Percentiles rank a stretch among this genome's conserved stretches.
phyloP scores from a whole-genome alignment of 2,888 invertebrate genomes.

The Drosophila rellima region DNA sequence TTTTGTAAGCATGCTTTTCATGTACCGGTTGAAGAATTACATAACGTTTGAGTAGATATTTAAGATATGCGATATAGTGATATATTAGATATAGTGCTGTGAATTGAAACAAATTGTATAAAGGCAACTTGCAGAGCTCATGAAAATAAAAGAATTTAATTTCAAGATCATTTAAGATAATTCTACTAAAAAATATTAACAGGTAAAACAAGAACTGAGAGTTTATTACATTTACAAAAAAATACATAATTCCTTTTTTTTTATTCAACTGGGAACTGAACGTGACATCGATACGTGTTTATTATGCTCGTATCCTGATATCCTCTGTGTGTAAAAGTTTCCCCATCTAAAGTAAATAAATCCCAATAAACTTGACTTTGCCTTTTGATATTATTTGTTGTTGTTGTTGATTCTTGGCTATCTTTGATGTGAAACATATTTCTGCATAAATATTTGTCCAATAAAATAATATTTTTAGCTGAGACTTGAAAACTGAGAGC shows the following conservation, averaged over 20 bases:
- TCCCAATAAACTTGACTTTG: conserved; percentile 39
- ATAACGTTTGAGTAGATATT: neutral
- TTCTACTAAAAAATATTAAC: neutral
- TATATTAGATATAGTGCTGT: no score
- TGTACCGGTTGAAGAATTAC: neutral
- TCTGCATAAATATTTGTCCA: conserved; percentile 40
- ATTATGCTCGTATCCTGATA: conserved; percentile 46
- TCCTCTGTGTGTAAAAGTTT: conserved; percentile 3
- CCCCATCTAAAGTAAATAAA: conserved; percentile 29
- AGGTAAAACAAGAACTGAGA: no score
- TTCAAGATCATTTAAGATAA: neutral
- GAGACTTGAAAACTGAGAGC: conserved; percentile 7
- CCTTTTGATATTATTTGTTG: conserved; percentile 7
- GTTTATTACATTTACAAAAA: neutral
- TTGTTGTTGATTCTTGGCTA: conserved; percentile 25
- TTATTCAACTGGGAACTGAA: conserved; percentile 11
- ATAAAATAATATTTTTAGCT: conserved; percentile 28
- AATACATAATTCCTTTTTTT: conserved; percentile 4
- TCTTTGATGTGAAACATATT: conserved; percentile 31
- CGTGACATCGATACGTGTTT: conserved; percentile 33
- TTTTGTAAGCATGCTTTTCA: neutral
- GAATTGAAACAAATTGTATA: neutral
- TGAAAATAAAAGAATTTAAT: neutral
- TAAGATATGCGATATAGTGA: no score
- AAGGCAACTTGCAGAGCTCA: neutral